These are phyloP conservation scores for Orchesella flavescens DNA, from an alignment of 2,888 invertebrate genomes.

Conservation along the genomic window DNA sequence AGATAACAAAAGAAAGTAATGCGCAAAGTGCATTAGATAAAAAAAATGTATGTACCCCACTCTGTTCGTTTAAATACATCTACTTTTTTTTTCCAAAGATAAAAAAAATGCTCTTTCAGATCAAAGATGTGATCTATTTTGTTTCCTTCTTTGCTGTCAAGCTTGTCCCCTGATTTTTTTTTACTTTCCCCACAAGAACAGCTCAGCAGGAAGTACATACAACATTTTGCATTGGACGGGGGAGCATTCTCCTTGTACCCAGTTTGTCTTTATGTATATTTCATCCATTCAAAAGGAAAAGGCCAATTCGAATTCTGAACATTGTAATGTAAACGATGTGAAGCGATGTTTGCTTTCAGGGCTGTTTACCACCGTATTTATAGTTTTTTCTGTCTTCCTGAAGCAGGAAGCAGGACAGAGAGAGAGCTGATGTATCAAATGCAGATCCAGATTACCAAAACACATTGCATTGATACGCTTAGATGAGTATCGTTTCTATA, in stretches of 20 bases:
- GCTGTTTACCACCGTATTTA: conserved; percentile 38
- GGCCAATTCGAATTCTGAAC: not conserved
- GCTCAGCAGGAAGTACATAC: conserved; percentile 47
- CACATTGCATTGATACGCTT: too few species aligned
- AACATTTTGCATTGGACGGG: not conserved
- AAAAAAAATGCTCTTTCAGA: too few species aligned
- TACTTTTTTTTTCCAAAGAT: too few species aligned
- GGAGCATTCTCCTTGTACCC: conserved; percentile 2
- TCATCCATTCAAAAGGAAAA: conserved; percentile 33
- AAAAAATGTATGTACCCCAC: too few species aligned
- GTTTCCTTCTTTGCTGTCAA: conserved; percentile 2
- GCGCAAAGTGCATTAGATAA: too few species aligned
- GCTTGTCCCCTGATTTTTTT: conserved; percentile 12
- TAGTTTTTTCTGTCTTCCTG: conserved; percentile 21
- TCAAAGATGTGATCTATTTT: conserved; percentile 9
- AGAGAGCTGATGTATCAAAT: not conserved
- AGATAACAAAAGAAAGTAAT: too few species aligned
- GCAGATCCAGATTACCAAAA: conserved; percentile 6
- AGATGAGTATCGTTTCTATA: too few species aligned
- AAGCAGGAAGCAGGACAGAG: not conserved
- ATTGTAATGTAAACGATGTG: conserved; percentile 21
- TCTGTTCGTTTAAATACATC: too few species aligned
- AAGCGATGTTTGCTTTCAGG: conserved; percentile 40
- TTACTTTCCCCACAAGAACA: conserved; percentile 40
- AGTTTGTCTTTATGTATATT: conserved; percentile 6